Conservation (phyloP, 2,888 invertebrate species). For the Pyrrhosoma nymphula region DNA sequence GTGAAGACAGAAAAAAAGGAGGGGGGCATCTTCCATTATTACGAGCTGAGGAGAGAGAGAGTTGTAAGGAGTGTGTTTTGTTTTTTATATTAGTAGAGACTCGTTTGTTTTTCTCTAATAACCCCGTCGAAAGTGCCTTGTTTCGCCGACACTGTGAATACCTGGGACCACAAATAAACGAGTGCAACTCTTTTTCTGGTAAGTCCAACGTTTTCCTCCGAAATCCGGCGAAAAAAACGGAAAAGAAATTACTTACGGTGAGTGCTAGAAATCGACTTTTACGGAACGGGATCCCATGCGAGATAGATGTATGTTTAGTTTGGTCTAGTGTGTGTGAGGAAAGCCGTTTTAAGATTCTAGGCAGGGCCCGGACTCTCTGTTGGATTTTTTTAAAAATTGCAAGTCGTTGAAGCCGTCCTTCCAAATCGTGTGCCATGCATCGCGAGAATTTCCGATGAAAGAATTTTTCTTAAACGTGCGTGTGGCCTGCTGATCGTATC, state of each 20-base stretch:
- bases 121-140: conserved; percentile 58
- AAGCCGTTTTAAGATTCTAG: not conserved
- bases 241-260: not conserved
- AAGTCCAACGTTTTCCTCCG: conserved; percentile 32
- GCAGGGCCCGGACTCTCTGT: not conserved
- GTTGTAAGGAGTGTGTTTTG: conserved; percentile 56
- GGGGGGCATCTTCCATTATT: conserved; percentile 44
- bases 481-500: not conserved
- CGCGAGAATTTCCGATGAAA: not conserved
- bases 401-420: not conserved
- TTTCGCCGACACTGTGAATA: conserved; percentile 50
- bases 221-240: not conserved
- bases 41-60: conserved; percentile 13
- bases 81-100: not conserved
- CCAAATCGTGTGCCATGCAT: not conserved
- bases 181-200: conserved; percentile 62
- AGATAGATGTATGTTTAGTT: not conserved
- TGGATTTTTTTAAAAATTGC: not conserved
- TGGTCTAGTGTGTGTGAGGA: not conserved
- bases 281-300: not conserved
- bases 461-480: not conserved
- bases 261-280: not conserved
- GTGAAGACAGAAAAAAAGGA: conserved; percentile 69
- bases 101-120: conserved; percentile 37
- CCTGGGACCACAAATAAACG: conserved; percentile 59